Evolutionary conservation across 2,888 invertebrate species (phyloP).

Genomic region (Dugesia japonica): DNA sequence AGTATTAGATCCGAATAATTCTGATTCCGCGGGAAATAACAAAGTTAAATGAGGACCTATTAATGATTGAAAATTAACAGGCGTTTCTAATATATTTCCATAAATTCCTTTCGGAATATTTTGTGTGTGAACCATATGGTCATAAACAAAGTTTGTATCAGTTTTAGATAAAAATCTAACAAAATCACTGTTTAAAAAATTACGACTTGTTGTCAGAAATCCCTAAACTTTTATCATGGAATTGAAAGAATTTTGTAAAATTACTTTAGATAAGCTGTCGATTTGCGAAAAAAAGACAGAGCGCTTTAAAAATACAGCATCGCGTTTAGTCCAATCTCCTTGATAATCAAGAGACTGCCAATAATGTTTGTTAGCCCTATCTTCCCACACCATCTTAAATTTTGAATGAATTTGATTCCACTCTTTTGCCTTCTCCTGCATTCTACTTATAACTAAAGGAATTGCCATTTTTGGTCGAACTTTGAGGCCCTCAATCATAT

Average conservation of each 20-base stretch:
- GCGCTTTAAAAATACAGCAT: neutral
- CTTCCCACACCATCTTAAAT: constrained; percentile 7
- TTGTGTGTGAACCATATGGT: neutral
- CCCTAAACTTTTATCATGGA: neutral
- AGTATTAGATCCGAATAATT: neutral
- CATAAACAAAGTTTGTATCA: neutral
- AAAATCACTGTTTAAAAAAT: neutral
- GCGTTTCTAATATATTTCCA: neutral
- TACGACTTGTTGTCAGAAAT: neutral
- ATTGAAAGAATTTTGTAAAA: neutral
- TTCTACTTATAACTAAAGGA: neutral
- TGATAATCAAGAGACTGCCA: constrained; percentile 2
- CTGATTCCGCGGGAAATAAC: neutral
- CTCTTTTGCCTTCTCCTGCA: neutral
- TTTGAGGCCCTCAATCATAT: neutral
- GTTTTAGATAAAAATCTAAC: neutral
- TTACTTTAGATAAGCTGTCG: constrained; percentile 2
- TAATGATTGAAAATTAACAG: neutral
- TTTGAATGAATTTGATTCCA: constrained; percentile 9
- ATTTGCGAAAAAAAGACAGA: neutral
- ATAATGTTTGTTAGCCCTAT: neutral
- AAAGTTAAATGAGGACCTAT: neutral
- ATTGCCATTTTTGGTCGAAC: constrained; percentile 5
- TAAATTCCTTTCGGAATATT: neutral
- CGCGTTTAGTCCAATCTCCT: neutral